Evolutionary conservation across 2,888 invertebrate genomes (phyloP).

Genomic region (Drosophila niveifrons): DNA sequence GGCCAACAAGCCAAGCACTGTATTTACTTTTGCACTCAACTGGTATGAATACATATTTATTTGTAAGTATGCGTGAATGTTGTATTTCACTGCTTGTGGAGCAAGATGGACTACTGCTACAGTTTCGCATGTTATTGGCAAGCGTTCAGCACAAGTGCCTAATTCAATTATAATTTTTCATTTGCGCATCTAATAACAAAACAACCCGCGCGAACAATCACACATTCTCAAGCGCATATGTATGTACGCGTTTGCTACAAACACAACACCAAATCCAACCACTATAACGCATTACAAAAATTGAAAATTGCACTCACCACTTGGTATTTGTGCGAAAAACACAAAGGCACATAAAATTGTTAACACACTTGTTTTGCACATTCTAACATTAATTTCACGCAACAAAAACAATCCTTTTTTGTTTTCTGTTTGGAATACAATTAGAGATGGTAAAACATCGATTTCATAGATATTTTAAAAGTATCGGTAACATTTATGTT

Average conservation of each 20-base stretch:
- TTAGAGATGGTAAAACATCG: neutral
- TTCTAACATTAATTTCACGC: constrained; percentile 49
- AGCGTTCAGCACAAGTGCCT: constrained; percentile 30
- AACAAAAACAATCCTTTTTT: constrained; percentile 39
- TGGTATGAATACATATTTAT: neutral
- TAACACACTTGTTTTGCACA: constrained; percentile 72
- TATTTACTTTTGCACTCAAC: constrained; percentile 15
- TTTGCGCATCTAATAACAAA: constrained; percentile 69
- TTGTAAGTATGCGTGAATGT: neutral
- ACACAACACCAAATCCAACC: neutral
- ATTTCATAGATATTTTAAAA: neutral
- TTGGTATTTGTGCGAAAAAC: constrained; percentile 67
- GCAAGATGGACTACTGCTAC: constrained; percentile 4
- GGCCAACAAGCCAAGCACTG: constrained; percentile 21
- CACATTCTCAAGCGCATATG: neutral
- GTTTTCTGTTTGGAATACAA: constrained; percentile 27
- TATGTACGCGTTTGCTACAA: constrained; percentile 9
- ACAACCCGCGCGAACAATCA: constrained; percentile 56
- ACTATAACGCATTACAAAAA: neutral
- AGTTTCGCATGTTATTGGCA: constrained; percentile 20
- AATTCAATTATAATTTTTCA: constrained; percentile 64
- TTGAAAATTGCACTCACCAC: constrained; percentile 49
- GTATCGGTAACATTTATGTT: no score
- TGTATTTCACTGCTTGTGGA: constrained; percentile 4
- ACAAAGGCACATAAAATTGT: constrained; percentile 70